Evolutionary conservation across 2,888 invertebrate genomes (phyloP).

Genomic region (Lithophane socia): DNA sequence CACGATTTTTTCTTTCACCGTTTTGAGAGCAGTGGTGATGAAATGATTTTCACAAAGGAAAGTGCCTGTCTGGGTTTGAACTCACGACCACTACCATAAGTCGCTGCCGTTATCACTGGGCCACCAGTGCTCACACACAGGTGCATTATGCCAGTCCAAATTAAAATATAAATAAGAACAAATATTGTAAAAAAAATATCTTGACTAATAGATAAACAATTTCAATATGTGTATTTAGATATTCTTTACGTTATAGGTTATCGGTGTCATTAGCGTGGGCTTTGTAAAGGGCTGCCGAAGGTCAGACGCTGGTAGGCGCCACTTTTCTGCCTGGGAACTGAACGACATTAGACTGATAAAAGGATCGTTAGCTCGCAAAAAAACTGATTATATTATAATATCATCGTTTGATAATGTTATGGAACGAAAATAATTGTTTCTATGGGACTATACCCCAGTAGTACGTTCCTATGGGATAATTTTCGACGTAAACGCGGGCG

Average conservation of each 20-base stretch:
- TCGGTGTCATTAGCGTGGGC: constrained; percentile 59
- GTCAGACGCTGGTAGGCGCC: constrained; percentile 50
- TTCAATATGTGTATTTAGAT: constrained; percentile 8
- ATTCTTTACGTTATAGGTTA: constrained; percentile 45
- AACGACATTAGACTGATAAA: constrained; percentile 7
- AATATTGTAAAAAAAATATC: not conserved
- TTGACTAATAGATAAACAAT: not conserved
- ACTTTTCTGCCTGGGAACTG: constrained; percentile 24
- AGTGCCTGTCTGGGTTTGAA: no score
- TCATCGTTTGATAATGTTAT: not conserved
- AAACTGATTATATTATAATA: not conserved
- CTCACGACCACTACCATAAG: no score
- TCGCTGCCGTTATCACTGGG: no score
- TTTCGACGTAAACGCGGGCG: no score
- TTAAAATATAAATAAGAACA: not conserved
- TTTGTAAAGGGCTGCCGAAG: constrained; percentile 50
- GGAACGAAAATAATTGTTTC: no score
- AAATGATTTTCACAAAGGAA: no score
- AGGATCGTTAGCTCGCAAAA: constrained; percentile 6
- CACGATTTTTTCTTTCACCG: no score
- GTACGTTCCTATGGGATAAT: no score
- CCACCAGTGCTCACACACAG: not conserved
- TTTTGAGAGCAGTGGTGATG: no score
- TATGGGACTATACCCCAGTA: no score
- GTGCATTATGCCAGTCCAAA: no score